Percentiles rank a stretch among this genome's conserved stretches.
These are phyloP conservation scores for Presbytis comata DNA, from an alignment of 2,797 vertebrate genomes.

Conservation along the genomic window DNA sequence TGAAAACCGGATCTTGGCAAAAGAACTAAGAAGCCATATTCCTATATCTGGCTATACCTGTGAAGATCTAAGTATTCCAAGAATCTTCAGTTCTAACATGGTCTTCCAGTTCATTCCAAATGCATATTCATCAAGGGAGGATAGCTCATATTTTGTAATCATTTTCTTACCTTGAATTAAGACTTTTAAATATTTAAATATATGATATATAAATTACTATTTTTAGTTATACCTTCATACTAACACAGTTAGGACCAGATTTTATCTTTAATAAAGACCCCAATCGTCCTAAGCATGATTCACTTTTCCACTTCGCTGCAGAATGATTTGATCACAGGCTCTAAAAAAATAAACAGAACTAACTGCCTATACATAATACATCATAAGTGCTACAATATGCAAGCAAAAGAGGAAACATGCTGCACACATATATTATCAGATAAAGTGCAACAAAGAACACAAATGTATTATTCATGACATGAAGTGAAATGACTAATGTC, in stretches of 20 bases:
- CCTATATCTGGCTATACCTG: background rate
- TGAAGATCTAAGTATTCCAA: background rate
- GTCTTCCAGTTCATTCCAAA: background rate
- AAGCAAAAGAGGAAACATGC: constrained; percentile 51
- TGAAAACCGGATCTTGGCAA: background rate
- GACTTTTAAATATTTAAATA: background rate
- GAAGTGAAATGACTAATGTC: constrained; percentile 70
- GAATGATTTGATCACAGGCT: background rate
- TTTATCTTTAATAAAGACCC: background rate
- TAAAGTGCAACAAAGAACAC: constrained; percentile 61
- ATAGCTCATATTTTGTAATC: background rate
- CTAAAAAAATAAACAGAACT: constrained; percentile 39
- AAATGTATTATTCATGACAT: constrained; percentile 78
- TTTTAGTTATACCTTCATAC: background rate
- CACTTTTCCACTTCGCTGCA: constrained; percentile 19
- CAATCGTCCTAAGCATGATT: background rate
- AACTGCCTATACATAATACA: constrained; percentile 25
- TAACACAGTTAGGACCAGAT: background rate
- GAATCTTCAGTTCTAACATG: background rate
- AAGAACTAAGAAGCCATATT: background rate
- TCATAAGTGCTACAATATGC: constrained; percentile 46
- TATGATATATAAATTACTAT: background rate
- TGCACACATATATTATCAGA: constrained; percentile 56
- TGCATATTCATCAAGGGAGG: background rate
- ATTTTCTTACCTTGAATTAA: background rate